A percentile compares a stretch with the other conserved stretches of the same genome.
These are phyloP conservation scores for Musca vetustissima DNA, from an alignment of 1,140 invertebrate genomes.

Conservation along the genomic window DNA sequence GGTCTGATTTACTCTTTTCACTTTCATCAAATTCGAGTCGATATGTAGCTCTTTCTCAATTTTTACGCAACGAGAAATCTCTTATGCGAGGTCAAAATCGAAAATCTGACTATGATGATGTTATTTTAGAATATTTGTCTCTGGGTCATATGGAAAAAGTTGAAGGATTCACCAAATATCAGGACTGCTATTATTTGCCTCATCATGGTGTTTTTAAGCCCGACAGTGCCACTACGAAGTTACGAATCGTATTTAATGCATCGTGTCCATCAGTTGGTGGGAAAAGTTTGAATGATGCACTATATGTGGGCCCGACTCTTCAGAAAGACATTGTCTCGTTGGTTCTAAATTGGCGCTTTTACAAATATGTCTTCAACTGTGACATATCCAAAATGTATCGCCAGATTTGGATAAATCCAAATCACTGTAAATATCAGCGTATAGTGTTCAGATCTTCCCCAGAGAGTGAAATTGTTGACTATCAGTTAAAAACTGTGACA, in stretches of 20 bases:
- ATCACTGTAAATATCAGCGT: constrained; percentile 3
- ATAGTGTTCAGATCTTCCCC: background rate
- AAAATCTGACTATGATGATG: constrained; percentile 28
- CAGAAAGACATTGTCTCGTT: background rate
- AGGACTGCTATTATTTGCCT: constrained; percentile 15
- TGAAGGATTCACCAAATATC: background rate
- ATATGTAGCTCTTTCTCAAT: too few species aligned
- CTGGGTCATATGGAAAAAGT: constrained; percentile 43
- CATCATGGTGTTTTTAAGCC: background rate
- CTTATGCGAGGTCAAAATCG: background rate
- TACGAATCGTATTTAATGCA: constrained; percentile 33
- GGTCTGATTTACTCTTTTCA: too few species aligned
- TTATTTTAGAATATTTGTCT: constrained; percentile 42
- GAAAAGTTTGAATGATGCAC: background rate
- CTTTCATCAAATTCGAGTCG: too few species aligned
- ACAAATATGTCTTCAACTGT: constrained; percentile 2
- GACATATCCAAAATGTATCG: constrained; percentile 16
- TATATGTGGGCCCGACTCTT: background rate
- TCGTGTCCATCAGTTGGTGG: background rate
- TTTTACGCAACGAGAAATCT: too few species aligned
- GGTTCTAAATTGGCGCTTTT: background rate
- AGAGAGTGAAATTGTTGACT: background rate
- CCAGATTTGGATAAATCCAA: constrained; percentile 3
- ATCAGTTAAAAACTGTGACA: background rate
- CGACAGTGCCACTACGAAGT: constrained; percentile 12